A percentile compares a stretch with the other conserved stretches of the same genome.
These are phyloP conservation scores for Belonocnema kinseyi DNA, from an alignment of 1,140 invertebrate species.

Conservation along the genomic window DNA sequence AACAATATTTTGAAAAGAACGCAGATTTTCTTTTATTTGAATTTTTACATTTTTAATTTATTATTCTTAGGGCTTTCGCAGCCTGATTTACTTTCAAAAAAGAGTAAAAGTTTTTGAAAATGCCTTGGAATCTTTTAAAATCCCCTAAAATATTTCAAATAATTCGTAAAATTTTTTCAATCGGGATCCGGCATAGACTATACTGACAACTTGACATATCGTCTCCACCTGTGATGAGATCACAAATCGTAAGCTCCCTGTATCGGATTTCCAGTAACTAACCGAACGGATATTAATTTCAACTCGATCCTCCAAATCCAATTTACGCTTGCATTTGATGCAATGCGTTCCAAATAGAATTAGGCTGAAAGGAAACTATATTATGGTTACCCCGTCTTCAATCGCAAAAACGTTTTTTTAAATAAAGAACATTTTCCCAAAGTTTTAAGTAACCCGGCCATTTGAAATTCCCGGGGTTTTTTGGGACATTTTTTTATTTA, in stretches of 20 bases:
- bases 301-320: constrained; percentile 20
- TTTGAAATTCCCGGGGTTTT: too few relatives aligned
- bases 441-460: too few relatives aligned
- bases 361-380: constrained; percentile 9
- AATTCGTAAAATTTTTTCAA: too few relatives aligned
- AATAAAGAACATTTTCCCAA: neutral
- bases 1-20: too few relatives aligned
- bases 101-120: too few relatives aligned
- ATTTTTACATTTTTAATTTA: too few relatives aligned
- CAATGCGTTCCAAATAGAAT: neutral
- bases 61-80: too few relatives aligned
- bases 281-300: constrained; percentile 26
- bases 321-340: neutral
- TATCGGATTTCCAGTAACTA: constrained; percentile 9
- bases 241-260: constrained; percentile 5
- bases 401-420: constrained; percentile 14
- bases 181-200: neutral
- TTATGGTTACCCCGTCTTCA: neutral
- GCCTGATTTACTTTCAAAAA: too few relatives aligned
- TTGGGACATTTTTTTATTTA: too few relatives aligned
- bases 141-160: too few relatives aligned
- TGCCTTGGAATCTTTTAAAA: too few relatives aligned
- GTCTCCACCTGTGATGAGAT: neutral
- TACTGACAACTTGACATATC: neutral
- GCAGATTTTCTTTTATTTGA: too few relatives aligned